Base-by-base conservation (phyloP, 1,140 invertebrate genomes). In the Mya arenaria region DNA sequence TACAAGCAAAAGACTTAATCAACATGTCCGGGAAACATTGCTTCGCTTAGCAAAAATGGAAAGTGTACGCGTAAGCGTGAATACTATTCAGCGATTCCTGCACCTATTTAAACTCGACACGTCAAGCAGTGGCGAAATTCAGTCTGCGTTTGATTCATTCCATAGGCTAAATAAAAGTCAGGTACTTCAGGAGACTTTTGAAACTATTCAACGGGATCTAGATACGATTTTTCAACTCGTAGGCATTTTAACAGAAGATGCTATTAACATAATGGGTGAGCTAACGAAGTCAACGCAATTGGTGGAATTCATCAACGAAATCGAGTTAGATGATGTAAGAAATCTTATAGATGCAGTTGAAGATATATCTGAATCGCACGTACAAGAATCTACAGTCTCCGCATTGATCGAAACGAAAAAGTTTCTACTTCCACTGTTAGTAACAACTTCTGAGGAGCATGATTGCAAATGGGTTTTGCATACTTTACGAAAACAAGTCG, bases 301-400 rank as follows among this genome's bases (percentile, higher is more conserved):
- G 0, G 19, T 85, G 55, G 60, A 74, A 1, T 85, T 83, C 56
- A 44, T 85, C 10, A 63, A 41, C 25, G 41, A 74, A 3, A 82
- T 41, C 0, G 55, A 37, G 15, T 55, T 63, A 6, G 82, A 84
- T 1, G 84, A 86, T 44, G 58, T 84, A 15, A 19, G 82, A 2
- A 80, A 84, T 17, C 34, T 84, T 1, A 84, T 84, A 69, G 84
- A 86, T 66, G 75, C 82, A 32, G 84, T 86, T 0, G 84, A 86
- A 58, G 82, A 86, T n/a, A 73, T 81, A 34, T 86, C 84, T 17
- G 84, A 85, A 62, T 63, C 65, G 30, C 56, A 58, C 19, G 68
- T 85, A 19, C 52, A 66, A 66, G 84, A 83, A 74, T 79, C 84
- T 25, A 80, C 80, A 48, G 81, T 85, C 1, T 80, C 74, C 0